Evolutionary conservation across 2,888 invertebrate species (phyloP).

Genomic region (Nephrotoma guestfalica): DNA sequence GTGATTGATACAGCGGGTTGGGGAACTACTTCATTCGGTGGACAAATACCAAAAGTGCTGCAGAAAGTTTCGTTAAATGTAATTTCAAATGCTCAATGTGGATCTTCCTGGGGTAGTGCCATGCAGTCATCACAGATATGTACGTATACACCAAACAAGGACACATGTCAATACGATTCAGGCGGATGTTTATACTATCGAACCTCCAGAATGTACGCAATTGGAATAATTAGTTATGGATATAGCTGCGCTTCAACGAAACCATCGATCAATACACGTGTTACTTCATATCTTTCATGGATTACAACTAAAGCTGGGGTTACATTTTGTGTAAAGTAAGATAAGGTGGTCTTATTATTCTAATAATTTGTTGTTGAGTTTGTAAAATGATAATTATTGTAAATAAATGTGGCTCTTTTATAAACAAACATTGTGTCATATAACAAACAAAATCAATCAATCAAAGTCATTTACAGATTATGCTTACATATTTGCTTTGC

Average conservation of each 20-base stretch:
- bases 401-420: too few relatives aligned
- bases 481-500: too few relatives aligned
- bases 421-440: too few relatives aligned
- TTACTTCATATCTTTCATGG: conserved; percentile 36
- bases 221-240: conserved; percentile 36
- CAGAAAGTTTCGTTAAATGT: conserved; percentile 37
- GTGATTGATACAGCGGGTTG: conserved; percentile 33
- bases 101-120: conserved; percentile 20
- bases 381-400: too few relatives aligned
- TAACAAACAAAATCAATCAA: too few relatives aligned
- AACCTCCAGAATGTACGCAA: conserved; percentile 25
- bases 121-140: conserved; percentile 29
- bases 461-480: too few relatives aligned
- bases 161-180: conserved; percentile 37
- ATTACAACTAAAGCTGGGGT: conserved; percentile 19
- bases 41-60: conserved; percentile 34
- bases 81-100: conserved; percentile 31
- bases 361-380: background rate
- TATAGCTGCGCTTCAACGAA: conserved; percentile 27
- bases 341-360: background rate
- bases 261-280: conserved; percentile 35
- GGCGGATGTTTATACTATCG: conserved; percentile 36
- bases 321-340: background rate
- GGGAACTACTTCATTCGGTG: conserved; percentile 41
- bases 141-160: conserved; percentile 33